Conservation (phyloP, 2,888 invertebrate genomes). For the Dolomedes plantarius region DNA sequence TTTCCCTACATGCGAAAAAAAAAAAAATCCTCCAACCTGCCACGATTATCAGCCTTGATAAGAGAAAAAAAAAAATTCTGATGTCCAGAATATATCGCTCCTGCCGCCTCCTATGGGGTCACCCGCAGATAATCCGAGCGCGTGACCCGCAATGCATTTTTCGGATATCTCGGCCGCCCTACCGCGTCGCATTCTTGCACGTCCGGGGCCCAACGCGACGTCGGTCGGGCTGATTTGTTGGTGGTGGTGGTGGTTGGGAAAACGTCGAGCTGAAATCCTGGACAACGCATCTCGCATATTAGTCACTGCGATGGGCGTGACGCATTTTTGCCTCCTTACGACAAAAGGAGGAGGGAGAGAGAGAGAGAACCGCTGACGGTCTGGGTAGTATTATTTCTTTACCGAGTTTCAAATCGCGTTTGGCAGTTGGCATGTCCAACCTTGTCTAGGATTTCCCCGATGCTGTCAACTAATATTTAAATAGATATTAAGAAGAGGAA, state of each 20-base stretch:
- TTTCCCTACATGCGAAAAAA: no score
- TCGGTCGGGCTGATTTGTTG: conserved; percentile 3
- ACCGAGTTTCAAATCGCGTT: no score
- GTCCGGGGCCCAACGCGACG: neutral
- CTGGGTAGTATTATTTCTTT: no score
- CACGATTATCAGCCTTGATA: neutral
- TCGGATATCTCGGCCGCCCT: neutral
- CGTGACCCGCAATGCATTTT: conserved; percentile 8
- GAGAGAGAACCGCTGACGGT: no score
- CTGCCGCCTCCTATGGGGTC: neutral
- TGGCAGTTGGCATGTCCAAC: no score
- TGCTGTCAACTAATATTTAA: no score
- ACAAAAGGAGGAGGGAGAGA: no score
- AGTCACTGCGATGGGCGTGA: neutral
- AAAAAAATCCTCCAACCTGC: neutral
- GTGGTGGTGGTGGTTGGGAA: neutral
- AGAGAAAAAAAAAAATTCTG: no score
- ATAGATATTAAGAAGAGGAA: no score
- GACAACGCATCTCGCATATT: neutral
- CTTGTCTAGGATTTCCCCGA: no score
- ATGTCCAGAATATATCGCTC: neutral
- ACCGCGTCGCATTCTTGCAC: conserved; percentile 8
- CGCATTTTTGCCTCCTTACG: no score
- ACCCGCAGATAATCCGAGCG: neutral
- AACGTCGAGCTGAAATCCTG: no score